Evolutionary conservation across 2,113 vertebrate genomes (phyloP).

Genomic region (Burhinus bistriatus): DNA sequence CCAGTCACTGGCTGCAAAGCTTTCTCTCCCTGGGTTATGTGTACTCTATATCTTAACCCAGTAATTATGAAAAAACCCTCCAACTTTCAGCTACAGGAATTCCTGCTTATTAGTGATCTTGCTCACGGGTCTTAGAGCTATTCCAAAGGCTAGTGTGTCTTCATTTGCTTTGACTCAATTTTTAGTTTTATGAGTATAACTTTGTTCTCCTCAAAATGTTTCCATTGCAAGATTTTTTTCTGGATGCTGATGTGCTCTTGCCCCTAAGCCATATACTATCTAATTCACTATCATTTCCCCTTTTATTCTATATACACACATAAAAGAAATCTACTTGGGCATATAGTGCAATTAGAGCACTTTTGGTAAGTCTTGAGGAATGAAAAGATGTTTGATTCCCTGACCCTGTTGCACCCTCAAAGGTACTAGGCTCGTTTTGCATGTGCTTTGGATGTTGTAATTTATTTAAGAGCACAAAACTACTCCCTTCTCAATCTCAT

Average conservation of each 20-base stretch:
- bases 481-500: background rate
- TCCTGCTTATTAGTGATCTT: background rate
- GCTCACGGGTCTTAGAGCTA: background rate
- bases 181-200: background rate
- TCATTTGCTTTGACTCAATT: background rate
- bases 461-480: background rate
- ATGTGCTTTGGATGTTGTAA: background rate
- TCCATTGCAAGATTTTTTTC: background rate
- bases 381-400: background rate
- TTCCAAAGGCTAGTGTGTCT: background rate
- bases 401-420: accelerated
- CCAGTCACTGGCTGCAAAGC: background rate
- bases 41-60: background rate
- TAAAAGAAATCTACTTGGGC: background rate
- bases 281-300: background rate
- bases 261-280: background rate
- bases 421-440: background rate
- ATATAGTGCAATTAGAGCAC: background rate
- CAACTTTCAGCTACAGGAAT: background rate
- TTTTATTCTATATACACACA: background rate
- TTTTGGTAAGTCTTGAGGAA: background rate
- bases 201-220: background rate
- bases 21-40: background rate
- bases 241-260: background rate
- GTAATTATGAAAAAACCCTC: background rate